Evolutionary conservation across 2,113 vertebrate species (phyloP), one percentile per base, ranked within the genome.

Genomic region (Poicephalus meyeri): DNA sequence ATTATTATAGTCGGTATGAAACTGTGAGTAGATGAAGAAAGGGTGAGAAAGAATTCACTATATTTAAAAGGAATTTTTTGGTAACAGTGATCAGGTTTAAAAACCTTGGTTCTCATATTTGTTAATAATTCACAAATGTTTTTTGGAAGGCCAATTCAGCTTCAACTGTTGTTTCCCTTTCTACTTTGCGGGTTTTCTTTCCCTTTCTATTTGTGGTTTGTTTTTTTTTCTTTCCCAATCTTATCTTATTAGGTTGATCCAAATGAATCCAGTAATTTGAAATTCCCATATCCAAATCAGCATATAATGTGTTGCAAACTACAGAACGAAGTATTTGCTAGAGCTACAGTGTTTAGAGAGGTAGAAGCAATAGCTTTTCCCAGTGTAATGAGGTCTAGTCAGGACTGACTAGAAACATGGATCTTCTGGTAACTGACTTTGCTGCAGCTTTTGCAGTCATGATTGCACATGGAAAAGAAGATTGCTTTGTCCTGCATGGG

Each of bases 21-120:
- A 47, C 8, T 64, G 25, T 56, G 26, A 76, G 35, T 29, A 13
- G 17, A 29, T 35, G 33, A 72, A 60, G 37, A 44, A 77, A 60
- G 16, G 7, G 2, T 6, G 16, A 25, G 16, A 63, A 74, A 53
- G 10, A 61, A 72, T 39, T 29, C 0, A 0, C 16, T 70, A 1
- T 47, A 46, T 79, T 61, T 87, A 24, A 41, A 69, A 78, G 9
- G 13, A 58, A 7, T 79, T 91, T 68, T 10, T 46, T 10, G 31
- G 6, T n/a, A 70, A 6, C n/a, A 35, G 13, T 89, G n/a, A 33
- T 15, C 13, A 68, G 28, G 47, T n/a, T 49, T 74, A 71, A 82
- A 86, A 84, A 46, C 25, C 4, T 58, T 41, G 17, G 20, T 81
- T 31, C 46, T 63, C 17, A 11, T 91, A 71, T 29, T 79, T 49